Base-by-base conservation (phyloP, 2,888 invertebrate species). In the Drepana falcataria region DNA sequence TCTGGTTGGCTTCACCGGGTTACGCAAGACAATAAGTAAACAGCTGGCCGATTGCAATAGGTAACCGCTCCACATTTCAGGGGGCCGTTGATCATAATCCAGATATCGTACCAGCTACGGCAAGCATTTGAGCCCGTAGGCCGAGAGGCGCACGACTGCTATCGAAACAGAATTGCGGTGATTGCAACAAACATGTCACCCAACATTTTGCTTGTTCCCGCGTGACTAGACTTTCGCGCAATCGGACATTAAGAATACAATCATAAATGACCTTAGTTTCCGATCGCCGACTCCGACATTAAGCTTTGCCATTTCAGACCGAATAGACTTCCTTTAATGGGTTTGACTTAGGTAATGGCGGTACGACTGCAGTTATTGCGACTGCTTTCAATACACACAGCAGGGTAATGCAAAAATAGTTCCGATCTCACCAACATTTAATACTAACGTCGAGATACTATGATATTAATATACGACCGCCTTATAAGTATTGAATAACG, bases 151-250 rank as follows among this genome's bases (percentile, higher is more conserved):
- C 90, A 88, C 85, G 87, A 85, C 75, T 73, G 70, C 66, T 69
- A 76, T 82, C 81, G 86, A 91, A 87, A 89, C 86, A 86, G 85
- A 89, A 86, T 81, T 85, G 84, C 83, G 79, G 75, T 80, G 81
- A 73, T 61, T 59, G 68, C 68, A 66, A 67, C 66, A 60, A 75
- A 78, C 73, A 82, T 80, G 75, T 84, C 83, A 73, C 78, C 71
- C 67, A 73, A 76, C 77, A 79, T 80, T 21, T 79, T 73, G 69
- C 64, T 69, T 69, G 65, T 63, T 63, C 65, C 64, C 65, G 73
- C 80, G 85, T 87, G 86, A 85, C 83, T 81, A 77, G 75, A 76
- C 77, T 74, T 80, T 75, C 73, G 68, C 78, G 79, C 78, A 81
- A 80, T 82, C 74, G 69, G 68, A 81, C 75, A 79, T 79, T 79